Evolutionary conservation across 2,797 vertebrate species (phyloP), one percentile per base, ranked within the genome.

Genomic region (Eulemur mongoz): DNA sequence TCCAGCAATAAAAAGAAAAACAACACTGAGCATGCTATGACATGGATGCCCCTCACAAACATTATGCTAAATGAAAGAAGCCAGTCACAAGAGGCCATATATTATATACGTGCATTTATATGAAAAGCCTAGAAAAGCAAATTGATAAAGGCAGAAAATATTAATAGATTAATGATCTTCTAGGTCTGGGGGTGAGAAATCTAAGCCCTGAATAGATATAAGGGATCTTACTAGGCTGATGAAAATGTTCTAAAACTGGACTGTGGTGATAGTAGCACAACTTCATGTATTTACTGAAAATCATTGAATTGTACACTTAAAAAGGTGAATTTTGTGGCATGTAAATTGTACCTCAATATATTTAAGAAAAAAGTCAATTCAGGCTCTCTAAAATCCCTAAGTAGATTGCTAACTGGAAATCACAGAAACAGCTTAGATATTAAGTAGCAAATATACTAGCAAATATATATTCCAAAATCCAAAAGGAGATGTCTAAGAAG

Each of bases 361-460:
- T 76, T 81, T 83, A 27, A 75, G 63, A 65, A 4, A 91, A 93
- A 91, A 90, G 35, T 11, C 45, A 93, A 63, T 32, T 92, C 12
- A 18, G 43, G 52, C 18, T 48, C 96, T 96, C 65, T 97, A 87
- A 96, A 94, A 83, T 94, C 93, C 40, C 52, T 70, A 84, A 89
- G 17, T 73, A 83, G 22, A 50, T 70, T 76, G 1, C 52, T 82
- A 80, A 85, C 30, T 69, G 30, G 38, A 70, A 96, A 94, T 92
- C 67, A 43, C 67, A 72, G n/a, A 45, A 43, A 69, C 1, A 80
- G 8, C 22, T 96, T 75, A 81, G 7, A 52, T 75, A 84, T 65
- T 65, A 95, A 85, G 27, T 18, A 75, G 57, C 40, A 93, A 97
- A 96, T 30, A 48, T 3, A 57, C 32, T 18, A 75, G 57, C 40